Conservation (phyloP, 2,888 invertebrate genomes). For the Polydrusus cervinus region DNA sequence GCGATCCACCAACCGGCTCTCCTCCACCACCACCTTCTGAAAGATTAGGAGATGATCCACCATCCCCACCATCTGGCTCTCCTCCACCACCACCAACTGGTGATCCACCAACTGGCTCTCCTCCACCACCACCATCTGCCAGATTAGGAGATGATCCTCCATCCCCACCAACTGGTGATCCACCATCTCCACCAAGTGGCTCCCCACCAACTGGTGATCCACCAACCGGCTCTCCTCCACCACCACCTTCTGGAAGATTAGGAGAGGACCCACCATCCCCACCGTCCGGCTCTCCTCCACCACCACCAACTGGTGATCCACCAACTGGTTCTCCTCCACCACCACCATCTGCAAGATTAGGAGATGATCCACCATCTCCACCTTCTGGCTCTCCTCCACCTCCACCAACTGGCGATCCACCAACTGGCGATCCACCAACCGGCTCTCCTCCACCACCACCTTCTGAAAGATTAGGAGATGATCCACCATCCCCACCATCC, state of each 20-base stretch:
- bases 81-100: constrained; percentile 25
- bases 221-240: not conserved
- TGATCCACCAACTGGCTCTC: not conserved
- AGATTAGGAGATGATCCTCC: constrained; percentile 13
- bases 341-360: constrained; percentile 56
- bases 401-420: constrained; percentile 16
- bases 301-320: constrained; percentile 16
- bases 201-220: constrained; percentile 7
- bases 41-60: constrained; percentile 11
- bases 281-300: constrained; percentile 14
- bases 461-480: constrained; percentile 2
- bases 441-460: not conserved
- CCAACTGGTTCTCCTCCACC: no score
- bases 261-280: constrained; percentile 17
- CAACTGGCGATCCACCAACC: constrained; percentile 15
- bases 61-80: constrained; percentile 11
- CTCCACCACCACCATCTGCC: constrained; percentile 4
- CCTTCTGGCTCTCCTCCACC: constrained; percentile 55
- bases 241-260: not conserved
- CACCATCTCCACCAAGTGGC: constrained; percentile 23
- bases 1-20: not conserved
- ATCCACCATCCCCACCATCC: constrained; percentile 19
- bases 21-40: constrained; percentile 2
- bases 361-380: constrained; percentile 16
- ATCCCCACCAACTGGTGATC: constrained; percentile 9